Base-by-base conservation (phyloP, 2,888 invertebrate species). In the Leistus spinibarbis region DNA sequence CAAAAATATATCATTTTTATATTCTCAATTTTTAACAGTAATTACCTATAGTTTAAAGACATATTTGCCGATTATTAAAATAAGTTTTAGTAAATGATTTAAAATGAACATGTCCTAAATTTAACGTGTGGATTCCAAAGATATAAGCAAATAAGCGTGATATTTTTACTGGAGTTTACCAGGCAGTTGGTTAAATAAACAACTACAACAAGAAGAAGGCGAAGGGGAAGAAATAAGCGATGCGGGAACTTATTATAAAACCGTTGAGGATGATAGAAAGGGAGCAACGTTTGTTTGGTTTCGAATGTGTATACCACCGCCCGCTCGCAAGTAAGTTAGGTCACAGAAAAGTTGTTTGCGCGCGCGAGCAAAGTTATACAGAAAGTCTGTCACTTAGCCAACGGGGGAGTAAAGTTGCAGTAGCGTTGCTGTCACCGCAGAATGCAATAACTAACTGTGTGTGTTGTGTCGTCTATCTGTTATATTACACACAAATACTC, bases 361-460 rank as follows among this genome's bases (percentile, higher is more conserved):
- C 10, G 60, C 4, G 10, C n/a, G n/a, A n/a, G 54, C 19, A 60
- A 60, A 60, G 60, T 60, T 60, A 19, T 22, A 60, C 60, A 60
- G 19, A 60, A 24, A 60, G 19, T 60, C 60, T 60, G 60, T 60
- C 60, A 60, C 60, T 20, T 60, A 20, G 60, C 19, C 60, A 22
- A 60, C 60, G 22, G 60, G 22, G 60, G 60, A 60, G 19, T 60
- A 10, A 22, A 56, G 56, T 56, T 56, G 10, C 53, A 53, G 10
- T 53, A 10, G 53, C 53, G 53, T 53, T 7, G 56, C 57, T 67
- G 73, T 73, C 73, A 73, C 73, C 73, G 22, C 73, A 73, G 73
- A 73, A 73, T 67, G 73, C 73, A 73, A 73, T 73, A 73, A 73
- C 66, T 73, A 67, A 72, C 72, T 72, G 73, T 71, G 64, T 67